Base-by-base conservation (phyloP, 2,113 vertebrate species). In the Misgurnus mizolepis region DNA sequence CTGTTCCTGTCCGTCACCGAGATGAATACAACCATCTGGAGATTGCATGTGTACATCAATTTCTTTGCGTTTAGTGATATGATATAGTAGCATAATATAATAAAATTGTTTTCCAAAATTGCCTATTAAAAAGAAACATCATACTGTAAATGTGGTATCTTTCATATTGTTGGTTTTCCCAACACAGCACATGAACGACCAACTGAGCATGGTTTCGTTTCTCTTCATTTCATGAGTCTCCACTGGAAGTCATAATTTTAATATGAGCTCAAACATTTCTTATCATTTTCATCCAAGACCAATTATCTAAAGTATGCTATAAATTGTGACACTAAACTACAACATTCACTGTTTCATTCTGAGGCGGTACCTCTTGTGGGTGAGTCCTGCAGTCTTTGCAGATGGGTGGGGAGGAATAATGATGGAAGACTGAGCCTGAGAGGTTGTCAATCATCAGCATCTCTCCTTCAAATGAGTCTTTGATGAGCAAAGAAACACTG, bases 361-460 rank as follows among this genome's bases (percentile, higher is more conserved):
- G 76, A 47, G 76, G 68, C 78, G 84, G 90, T 93, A 98, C 97
- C 97, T 99, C 97, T 90, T 96, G 96, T 55, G 94, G 94, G 90
- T 97, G 95, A 49, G 95, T 94, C 88, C 92, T 95, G 92, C 95
- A 96, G 91, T 95, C 95, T 91, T 93, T 93, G 88, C 95, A 96
- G 90, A 96, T 83, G 5, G 95, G 93, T 8, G 94, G 94, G 56
- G 98, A 98, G 84, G 97, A 94, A 89, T 99, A 99, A 93, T 99
- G 97, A 91, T 98, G 97, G 94, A 98, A 99, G 92, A 99, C 94
- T 80, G 98, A 99, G 86, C 96, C 98, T 0, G 98, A 99, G 87
- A 99, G 96, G 93, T 98, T 99, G 94, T 99, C 98, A 82, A 99
- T 98, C 94, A 99, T 97, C 94, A 96, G 94, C 94, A 99, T 94